These are phyloP conservation scores for Drosophila eohydei DNA, from an alignment of 2,888 invertebrate species.

Conservation along the genomic window DNA sequence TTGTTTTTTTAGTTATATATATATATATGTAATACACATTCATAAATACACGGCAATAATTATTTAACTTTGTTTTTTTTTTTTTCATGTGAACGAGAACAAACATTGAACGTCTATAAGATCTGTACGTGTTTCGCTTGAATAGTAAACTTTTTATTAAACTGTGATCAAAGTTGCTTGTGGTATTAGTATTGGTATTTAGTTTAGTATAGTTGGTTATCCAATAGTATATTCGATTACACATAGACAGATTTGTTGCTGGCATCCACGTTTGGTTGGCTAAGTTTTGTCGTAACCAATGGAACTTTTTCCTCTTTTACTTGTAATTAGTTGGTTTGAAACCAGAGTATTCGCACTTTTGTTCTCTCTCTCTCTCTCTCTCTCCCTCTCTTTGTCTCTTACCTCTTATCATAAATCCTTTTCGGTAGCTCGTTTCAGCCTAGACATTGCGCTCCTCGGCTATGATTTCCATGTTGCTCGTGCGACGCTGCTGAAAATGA, in stretches of 20 bases:
- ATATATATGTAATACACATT: neutral
- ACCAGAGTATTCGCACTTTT: slow-evolving; percentile 29
- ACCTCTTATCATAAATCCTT: neutral
- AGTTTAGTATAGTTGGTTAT: slow-evolving; percentile 3
- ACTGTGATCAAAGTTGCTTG: slow-evolving; percentile 6
- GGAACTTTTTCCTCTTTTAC: slow-evolving; percentile 4
- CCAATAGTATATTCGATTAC: neutral
- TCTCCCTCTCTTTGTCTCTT: neutral
- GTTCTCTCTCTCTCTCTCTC: neutral
- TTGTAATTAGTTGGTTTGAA: slow-evolving; percentile 24
- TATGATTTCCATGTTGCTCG: slow-evolving; percentile 78
- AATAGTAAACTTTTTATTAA: slow-evolving; percentile 2
- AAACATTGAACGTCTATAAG: slow-evolving; percentile 52
- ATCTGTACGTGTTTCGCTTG: slow-evolving; percentile 14
- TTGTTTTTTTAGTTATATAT: neutral
- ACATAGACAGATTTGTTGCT: neutral
- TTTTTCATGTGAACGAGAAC: slow-evolving; percentile 37
- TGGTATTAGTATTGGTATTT: slow-evolving; percentile 7
- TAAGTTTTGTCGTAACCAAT: neutral
- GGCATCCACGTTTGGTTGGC: neutral
- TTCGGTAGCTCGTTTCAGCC: neutral
- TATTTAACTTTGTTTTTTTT: slow-evolving; percentile 14
- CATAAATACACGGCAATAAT: slow-evolving; percentile 27
- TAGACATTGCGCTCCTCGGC: slow-evolving; percentile 70
- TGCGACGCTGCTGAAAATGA: slow-evolving; percentile 54